Evolutionary conservation across 2,888 invertebrate genomes (phyloP), one percentile per base, ranked within the genome.

Genomic region (Ornithoptera alexandrae): DNA sequence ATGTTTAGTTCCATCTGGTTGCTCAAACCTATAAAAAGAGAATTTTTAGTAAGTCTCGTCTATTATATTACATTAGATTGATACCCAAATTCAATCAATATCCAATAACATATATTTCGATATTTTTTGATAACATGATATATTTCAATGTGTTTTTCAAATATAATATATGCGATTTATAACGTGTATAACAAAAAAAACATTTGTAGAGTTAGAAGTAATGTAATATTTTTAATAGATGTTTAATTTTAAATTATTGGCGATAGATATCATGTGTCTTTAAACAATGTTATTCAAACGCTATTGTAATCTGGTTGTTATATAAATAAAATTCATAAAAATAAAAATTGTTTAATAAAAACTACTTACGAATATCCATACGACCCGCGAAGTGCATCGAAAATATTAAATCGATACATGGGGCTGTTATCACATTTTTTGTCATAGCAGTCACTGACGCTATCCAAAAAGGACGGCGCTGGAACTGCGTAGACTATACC

Each of bases 331-430:
- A 18, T 50, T 15, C 15, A 17, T 18, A 50, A 50, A 5, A 7
- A 53, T 53, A 53, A n/a, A 46, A 46, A 12, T 46, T 0, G 46
- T 46, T 53, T 8, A 4, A 53, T n/a, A n/a, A 58, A 22, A 15
- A 12, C 36, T 36, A 67, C 85, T 78, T 81, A 92, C 92, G 75
- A 77, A 68, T 77, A 92, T 71, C 72, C 86, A 74, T 88, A 93
- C 12, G 78, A 74, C 62, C 89, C 92, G 46, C 86, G 78, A 71
- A 88, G 90, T 71, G 84, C 84, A 72, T 88, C 89, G 68, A 91
- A 85, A 1, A 81, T 77, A 20, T 87, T 84, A 58, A 77, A 86
- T 70, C 79, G 78, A 56, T 10, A 88, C 67, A 42, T 89, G 76
- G 72, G 87, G 84, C 46, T 61, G 15, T 4, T 36, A 50, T 58